Evolutionary conservation across 2,797 vertebrate genomes (phyloP).

Genomic region (Hapalemur alaotrensis): DNA sequence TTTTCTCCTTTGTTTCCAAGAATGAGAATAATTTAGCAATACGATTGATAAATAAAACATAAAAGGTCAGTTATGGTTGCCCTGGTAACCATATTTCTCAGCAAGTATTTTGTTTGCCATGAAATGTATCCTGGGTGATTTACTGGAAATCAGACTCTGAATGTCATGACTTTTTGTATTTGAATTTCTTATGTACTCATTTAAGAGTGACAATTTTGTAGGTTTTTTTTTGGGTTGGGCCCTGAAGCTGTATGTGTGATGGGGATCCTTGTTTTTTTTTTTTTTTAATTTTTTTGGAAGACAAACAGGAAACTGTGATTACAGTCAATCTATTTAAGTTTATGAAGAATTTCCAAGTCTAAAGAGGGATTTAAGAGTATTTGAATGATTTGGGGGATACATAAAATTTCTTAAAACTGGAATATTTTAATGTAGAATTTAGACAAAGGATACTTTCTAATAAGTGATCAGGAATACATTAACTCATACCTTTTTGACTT

Average conservation of each 20-base stretch:
- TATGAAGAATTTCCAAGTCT: slow-evolving; percentile 51
- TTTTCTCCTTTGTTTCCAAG: slow-evolving; percentile 69
- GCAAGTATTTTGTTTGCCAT: slow-evolving; percentile 73
- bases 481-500: slow-evolving; percentile 59
- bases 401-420: slow-evolving; percentile 33
- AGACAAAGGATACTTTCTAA: slow-evolving; percentile 38
- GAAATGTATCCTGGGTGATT: slow-evolving; percentile 71
- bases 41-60: slow-evolving; percentile 75
- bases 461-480: slow-evolving; percentile 52
- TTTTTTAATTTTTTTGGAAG: background rate
- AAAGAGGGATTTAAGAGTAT: slow-evolving; percentile 11
- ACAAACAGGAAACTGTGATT: slow-evolving; percentile 45
- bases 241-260: slow-evolving; percentile 33
- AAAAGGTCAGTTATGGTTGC: slow-evolving; percentile 76
- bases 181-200: slow-evolving; percentile 52
- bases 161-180: slow-evolving; percentile 70
- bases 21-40: slow-evolving; percentile 71
- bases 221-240: background rate
- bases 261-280: background rate
- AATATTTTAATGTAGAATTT: slow-evolving; percentile 44
- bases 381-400: slow-evolving; percentile 41
- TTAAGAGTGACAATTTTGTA: slow-evolving; percentile 55
- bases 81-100: slow-evolving; percentile 74
- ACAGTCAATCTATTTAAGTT: slow-evolving; percentile 44
- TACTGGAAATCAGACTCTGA: slow-evolving; percentile 69